phyloP scores from a whole-genome alignment of 2,888 invertebrate species.

The Camptogramma bilineatum region DNA sequence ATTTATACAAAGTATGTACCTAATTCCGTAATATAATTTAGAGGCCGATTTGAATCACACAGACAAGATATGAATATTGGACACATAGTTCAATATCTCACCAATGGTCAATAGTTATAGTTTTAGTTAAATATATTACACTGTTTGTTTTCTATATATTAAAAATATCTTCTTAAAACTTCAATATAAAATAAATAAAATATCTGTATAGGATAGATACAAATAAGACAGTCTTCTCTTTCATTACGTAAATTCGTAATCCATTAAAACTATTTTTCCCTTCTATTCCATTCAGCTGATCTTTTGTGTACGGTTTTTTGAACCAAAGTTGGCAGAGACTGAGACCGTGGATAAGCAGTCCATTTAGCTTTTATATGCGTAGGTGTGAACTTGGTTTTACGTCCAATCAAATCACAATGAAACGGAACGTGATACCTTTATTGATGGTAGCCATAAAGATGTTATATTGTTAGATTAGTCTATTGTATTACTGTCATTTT shows the following conservation, averaged over 20 bases:
- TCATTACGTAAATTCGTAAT: not conserved
- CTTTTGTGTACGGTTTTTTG: slow-evolving; percentile 1
- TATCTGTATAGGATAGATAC: not conserved
- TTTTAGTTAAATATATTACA: too few species aligned
- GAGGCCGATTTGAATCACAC: too few species aligned
- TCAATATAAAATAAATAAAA: too few species aligned
- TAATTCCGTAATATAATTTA: too few species aligned
- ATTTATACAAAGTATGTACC: too few species aligned
- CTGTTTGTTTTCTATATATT: too few species aligned
- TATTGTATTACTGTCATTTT: slow-evolving; percentile 15
- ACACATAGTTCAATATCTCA: too few species aligned
- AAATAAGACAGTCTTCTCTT: not conserved
- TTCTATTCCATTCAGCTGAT: not conserved
- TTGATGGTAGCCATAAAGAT: slow-evolving; percentile 32
- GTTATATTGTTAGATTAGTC: slow-evolving; percentile 21
- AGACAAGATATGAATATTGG: too few species aligned
- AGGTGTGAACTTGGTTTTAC: slow-evolving; percentile 61
- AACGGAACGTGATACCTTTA: slow-evolving; percentile 34
- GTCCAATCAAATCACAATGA: slow-evolving; percentile 61
- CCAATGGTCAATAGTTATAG: too few species aligned
- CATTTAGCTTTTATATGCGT: slow-evolving; percentile 50
- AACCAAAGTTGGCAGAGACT: not conserved
- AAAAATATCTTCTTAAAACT: too few species aligned
- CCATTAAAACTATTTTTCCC: not conserved
- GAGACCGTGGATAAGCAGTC: slow-evolving; percentile 11